These are phyloP conservation scores for Sclerurus mexicanus DNA, from an alignment of 2,113 vertebrate species.

Conservation along the genomic window DNA sequence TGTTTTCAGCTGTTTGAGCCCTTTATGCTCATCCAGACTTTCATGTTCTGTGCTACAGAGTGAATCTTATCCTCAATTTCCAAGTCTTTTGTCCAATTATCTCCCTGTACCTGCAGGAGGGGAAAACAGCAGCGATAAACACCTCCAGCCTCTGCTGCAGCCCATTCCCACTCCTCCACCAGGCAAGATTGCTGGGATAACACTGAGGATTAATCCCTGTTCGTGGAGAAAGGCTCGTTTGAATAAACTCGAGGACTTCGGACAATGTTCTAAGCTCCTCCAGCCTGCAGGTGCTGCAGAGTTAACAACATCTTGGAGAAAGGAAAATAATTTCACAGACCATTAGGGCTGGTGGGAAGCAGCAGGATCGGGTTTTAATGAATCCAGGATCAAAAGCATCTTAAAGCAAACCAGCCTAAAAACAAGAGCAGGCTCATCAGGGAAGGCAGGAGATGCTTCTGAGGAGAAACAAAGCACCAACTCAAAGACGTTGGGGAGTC, in stretches of 20 bases:
- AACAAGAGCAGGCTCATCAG: slow-evolving; percentile 65
- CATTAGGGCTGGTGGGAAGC: slow-evolving; percentile 60
- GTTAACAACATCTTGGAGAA: slow-evolving; percentile 27
- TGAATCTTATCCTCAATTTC: not conserved
- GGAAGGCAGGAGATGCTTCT: slow-evolving; percentile 48
- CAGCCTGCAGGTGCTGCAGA: not conserved
- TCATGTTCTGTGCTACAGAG: not conserved
- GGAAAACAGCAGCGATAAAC: not conserved
- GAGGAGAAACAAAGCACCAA: slow-evolving; percentile 66
- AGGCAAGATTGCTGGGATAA: not conserved
- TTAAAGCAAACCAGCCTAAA: slow-evolving; percentile 56
- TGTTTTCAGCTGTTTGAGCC: not conserved
- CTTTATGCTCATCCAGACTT: not conserved
- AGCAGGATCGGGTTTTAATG: slow-evolving; percentile 64
- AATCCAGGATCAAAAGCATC: slow-evolving; percentile 71
- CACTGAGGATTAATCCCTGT: not conserved
- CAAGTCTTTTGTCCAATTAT: slow-evolving; percentile 35
- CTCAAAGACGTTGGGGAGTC: slow-evolving; percentile 53
- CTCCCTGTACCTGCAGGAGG: not conserved
- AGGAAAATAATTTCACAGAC: slow-evolving; percentile 22
- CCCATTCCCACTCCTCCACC: not conserved
- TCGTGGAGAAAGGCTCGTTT: not conserved
- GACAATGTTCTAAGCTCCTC: not conserved
- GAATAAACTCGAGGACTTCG: not conserved
- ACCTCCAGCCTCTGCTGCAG: not conserved